phyloP scores from a whole-genome alignment of 1,140 invertebrate species.

The Drosophila arawakana region DNA sequence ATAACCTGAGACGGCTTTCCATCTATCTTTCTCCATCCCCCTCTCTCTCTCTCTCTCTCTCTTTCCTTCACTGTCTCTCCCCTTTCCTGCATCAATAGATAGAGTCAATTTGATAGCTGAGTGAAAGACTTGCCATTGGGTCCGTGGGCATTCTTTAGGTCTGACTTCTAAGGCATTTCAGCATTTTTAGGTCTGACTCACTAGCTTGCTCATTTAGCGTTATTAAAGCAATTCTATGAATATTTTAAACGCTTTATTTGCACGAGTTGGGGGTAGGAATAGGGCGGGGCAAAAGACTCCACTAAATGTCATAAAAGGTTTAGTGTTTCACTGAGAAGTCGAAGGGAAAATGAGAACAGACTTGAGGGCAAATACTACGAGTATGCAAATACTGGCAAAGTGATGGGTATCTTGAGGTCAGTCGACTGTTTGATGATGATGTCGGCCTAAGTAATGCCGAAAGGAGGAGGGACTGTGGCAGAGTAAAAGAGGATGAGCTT shows the following conservation, averaged over 20 bases:
- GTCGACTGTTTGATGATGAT: background rate
- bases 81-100: conserved; percentile 44
- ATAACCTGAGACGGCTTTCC: conserved; percentile 64
- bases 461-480: background rate
- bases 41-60: background rate
- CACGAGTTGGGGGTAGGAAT: background rate
- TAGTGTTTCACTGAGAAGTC: conserved; percentile 59
- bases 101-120: conserved; percentile 67
- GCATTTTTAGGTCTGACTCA: conserved; percentile 38
- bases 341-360: conserved; percentile 35
- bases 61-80: conserved; percentile 13
- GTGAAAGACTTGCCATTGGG: conserved; percentile 32
- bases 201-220: conserved; percentile 69
- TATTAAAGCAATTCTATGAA: conserved; percentile 82
- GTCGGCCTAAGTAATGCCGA: conserved; percentile 15
- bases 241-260: conserved; percentile 75
- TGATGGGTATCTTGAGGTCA: conserved; percentile 24
- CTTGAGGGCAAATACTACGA: conserved; percentile 58
- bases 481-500: background rate
- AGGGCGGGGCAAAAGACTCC: background rate
- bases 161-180: conserved; percentile 36
- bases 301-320: conserved; percentile 61
- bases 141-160: background rate
- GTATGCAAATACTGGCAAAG: conserved; percentile 63
- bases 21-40: background rate